phyloP scores from a whole-genome alignment of 2,888 invertebrate genomes.

The Asteroscopus sphinx region DNA sequence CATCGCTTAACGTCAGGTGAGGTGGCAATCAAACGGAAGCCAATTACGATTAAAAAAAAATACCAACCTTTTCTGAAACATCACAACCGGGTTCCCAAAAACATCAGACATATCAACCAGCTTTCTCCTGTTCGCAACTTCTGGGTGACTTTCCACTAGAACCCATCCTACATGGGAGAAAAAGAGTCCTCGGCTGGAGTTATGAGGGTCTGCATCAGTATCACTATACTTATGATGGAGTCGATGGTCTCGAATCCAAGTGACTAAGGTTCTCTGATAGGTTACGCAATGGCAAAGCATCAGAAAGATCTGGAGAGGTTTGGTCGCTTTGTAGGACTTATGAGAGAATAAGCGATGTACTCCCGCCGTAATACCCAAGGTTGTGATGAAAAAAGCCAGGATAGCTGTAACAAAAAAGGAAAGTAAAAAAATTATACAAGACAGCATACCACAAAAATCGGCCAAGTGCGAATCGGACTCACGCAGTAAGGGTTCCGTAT shows the following conservation, averaged over 20 bases:
- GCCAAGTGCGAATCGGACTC: too few species aligned
- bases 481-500: too few species aligned
- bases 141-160: conserved; percentile 93
- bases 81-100: conserved; percentile 91
- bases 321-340: conserved; percentile 62
- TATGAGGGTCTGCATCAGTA: conserved; percentile 84
- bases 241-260: conserved; percentile 59
- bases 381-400: conserved; percentile 19
- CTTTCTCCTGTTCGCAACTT: conserved; percentile 92
- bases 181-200: conserved; percentile 93
- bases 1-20: too few species aligned
- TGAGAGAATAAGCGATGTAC: conserved; percentile 66
- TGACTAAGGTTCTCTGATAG: conserved; percentile 48
- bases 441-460: too few species aligned
- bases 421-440: too few species aligned
- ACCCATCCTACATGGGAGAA: conserved; percentile 96
- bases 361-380: conserved; percentile 61
- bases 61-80: conserved; percentile 92
- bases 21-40: too few species aligned
- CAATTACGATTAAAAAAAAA: too few species aligned
- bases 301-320: conserved; percentile 61
- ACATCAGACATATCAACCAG: conserved; percentile 93
- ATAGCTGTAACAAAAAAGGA: conserved; percentile 36
- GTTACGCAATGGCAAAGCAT: conserved; percentile 63
- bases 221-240: conserved; percentile 77